Conservation (phyloP, 1,140 invertebrate genomes). For the Hycleus phaleratus region DNA sequence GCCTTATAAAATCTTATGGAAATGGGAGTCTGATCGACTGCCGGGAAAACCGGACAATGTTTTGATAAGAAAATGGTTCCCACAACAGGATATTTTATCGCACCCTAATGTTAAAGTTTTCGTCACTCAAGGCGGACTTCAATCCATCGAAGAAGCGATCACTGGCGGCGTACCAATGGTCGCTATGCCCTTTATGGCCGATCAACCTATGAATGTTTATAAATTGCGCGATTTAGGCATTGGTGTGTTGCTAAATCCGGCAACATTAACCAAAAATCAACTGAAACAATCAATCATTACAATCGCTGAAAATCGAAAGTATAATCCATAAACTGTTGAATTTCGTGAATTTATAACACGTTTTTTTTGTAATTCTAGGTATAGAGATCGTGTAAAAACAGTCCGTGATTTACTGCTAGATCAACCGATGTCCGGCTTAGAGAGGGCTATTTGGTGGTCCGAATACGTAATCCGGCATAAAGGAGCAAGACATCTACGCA, state of each 20-base stretch:
- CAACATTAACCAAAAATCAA: slow-evolving; percentile 5
- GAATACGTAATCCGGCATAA: slow-evolving; percentile 40
- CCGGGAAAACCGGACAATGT: slow-evolving; percentile 53
- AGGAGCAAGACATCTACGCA: slow-evolving; percentile 29
- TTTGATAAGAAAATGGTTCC: slow-evolving; percentile 56
- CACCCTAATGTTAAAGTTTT: slow-evolving; percentile 41
- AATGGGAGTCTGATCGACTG: slow-evolving; percentile 46
- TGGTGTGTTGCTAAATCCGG: slow-evolving; percentile 21
- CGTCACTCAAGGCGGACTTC: slow-evolving; percentile 47
- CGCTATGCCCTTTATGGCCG: slow-evolving; percentile 36
- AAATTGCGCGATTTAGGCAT: slow-evolving; percentile 25
- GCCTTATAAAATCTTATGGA: slow-evolving; percentile 45
- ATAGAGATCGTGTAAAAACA: slow-evolving; percentile 2
- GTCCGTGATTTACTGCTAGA: slow-evolving; percentile 10
- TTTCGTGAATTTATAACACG: not conserved
- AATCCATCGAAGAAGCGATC: slow-evolving; percentile 44
- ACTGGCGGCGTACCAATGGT: slow-evolving; percentile 45
- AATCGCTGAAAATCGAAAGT: not conserved
- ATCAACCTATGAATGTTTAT: slow-evolving; percentile 33
- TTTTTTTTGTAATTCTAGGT: not conserved
- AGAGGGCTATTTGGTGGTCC: slow-evolving; percentile 41
- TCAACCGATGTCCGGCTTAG: slow-evolving; percentile 26
- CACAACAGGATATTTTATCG: slow-evolving; percentile 55
- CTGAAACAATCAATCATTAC: slow-evolving; percentile 17
- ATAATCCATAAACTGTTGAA: not conserved